These are phyloP conservation scores for Lepus oiostolus DNA, from an alignment of 2,797 vertebrate genomes.

Conservation along the genomic window DNA sequence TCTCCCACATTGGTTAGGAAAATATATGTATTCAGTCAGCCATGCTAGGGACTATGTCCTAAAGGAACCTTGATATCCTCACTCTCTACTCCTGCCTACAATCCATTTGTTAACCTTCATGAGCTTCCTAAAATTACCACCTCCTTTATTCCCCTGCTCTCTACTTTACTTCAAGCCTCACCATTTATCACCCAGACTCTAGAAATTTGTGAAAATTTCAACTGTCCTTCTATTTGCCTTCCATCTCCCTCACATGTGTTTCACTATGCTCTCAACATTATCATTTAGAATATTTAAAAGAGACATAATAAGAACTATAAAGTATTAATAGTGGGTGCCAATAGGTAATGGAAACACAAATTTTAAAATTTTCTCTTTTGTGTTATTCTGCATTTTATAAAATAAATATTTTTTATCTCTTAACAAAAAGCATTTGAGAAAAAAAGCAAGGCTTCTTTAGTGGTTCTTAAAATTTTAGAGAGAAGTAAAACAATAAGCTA, in stretches of 20 bases:
- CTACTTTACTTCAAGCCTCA: background rate
- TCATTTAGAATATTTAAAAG: background rate
- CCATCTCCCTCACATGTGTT: no score
- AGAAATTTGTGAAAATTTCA: background rate
- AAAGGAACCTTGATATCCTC: background rate
- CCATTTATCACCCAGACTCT: background rate
- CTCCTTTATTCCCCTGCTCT: background rate
- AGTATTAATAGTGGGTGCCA: background rate
- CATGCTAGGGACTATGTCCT: background rate
- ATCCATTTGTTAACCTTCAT: fast-evolving
- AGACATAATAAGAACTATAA: background rate
- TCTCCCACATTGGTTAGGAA: background rate
- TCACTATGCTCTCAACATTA: background rate
- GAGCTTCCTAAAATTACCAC: background rate
- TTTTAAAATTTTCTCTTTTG: background rate
- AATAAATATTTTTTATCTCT: background rate
- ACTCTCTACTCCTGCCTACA: no score
- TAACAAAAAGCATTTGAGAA: background rate
- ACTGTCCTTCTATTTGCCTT: background rate
- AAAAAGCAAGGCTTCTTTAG: background rate
- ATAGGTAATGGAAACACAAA: background rate
- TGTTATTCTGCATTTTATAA: background rate
- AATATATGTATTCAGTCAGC: background rate
- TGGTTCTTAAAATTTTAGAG: background rate
- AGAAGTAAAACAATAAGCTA: background rate